Percentiles rank a stretch among this genome's conserved stretches.
These are phyloP conservation scores for Argyrosomus regius DNA, from an alignment of 2,797 vertebrate genomes.

Conservation along the genomic window DNA sequence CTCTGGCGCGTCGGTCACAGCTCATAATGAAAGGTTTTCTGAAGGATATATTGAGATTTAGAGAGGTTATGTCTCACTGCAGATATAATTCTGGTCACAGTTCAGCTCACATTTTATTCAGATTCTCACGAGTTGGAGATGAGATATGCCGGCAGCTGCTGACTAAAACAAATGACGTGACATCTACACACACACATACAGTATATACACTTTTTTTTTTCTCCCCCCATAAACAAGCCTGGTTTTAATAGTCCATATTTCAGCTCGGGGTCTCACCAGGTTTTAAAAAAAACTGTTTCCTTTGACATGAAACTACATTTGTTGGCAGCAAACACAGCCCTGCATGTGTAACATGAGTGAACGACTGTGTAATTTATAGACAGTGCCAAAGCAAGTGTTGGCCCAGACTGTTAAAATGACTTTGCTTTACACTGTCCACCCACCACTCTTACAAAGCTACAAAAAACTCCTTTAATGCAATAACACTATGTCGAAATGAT, in stretches of 20 bases:
- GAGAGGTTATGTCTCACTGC: slow-evolving; percentile 21
- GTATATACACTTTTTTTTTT: slow-evolving; percentile 36
- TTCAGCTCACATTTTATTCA: slow-evolving; percentile 35
- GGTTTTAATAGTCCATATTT: slow-evolving; percentile 22
- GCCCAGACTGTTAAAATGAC: slow-evolving; percentile 39
- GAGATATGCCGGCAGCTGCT: slow-evolving; percentile 69
- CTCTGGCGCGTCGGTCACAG: slow-evolving; percentile 6
- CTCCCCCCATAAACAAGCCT: slow-evolving; percentile 36
- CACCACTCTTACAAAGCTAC: slow-evolving; percentile 25
- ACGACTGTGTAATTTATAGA: slow-evolving; percentile 37
- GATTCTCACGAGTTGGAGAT: slow-evolving; percentile 55
- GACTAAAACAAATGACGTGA: slow-evolving; percentile 61
- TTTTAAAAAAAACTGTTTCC: slow-evolving; percentile 8
- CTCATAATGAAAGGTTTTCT: slow-evolving; percentile 4
- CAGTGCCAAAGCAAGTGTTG: slow-evolving; percentile 41
- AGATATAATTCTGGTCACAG: slow-evolving; percentile 20
- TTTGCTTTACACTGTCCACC: slow-evolving; percentile 49
- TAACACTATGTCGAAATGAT: slow-evolving; percentile 9
- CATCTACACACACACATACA: slow-evolving; percentile 30
- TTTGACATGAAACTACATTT: slow-evolving; percentile 29
- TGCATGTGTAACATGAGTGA: slow-evolving; percentile 35
- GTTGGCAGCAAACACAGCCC: slow-evolving; percentile 25
- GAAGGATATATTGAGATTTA: slow-evolving; percentile 15
- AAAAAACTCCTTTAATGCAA: slow-evolving; percentile 29
- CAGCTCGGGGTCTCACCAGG: slow-evolving; percentile 12